Conservation (phyloP, 1,140 invertebrate species). For the Grapholita molesta region DNA sequence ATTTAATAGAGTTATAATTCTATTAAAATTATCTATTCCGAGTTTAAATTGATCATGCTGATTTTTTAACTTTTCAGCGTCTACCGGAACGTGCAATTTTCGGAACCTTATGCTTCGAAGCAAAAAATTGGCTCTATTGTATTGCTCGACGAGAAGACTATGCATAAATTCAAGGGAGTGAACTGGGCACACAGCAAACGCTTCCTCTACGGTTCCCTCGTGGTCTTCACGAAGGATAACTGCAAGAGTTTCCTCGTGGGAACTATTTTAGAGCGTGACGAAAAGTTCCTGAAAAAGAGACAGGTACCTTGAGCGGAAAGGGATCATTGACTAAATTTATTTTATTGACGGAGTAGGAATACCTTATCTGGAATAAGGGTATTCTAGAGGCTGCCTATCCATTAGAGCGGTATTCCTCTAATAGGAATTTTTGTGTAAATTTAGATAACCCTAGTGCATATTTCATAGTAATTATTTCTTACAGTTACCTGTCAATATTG, state of each 20-base stretch:
- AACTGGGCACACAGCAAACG: slow-evolving; percentile 72
- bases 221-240: slow-evolving; percentile 84
- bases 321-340: too few relatives aligned
- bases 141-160: slow-evolving; percentile 46
- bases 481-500: slow-evolving; percentile 73
- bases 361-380: too few relatives aligned
- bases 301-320: slow-evolving; percentile 53
- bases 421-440: too few relatives aligned
- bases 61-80: slow-evolving; percentile 39
- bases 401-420: too few relatives aligned
- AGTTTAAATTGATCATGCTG: too few relatives aligned
- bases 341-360: too few relatives aligned
- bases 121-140: slow-evolving; percentile 43
- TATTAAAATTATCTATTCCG: too few relatives aligned
- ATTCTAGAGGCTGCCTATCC: too few relatives aligned
- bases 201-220: slow-evolving; percentile 85
- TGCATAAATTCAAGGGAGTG: slow-evolving; percentile 39
- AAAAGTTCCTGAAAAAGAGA: slow-evolving; percentile 66
- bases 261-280: slow-evolving; percentile 80
- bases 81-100: slow-evolving; percentile 47
- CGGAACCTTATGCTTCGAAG: slow-evolving; percentile 44
- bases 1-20: too few relatives aligned
- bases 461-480: slow-evolving; percentile 25
- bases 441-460: slow-evolving; percentile 48
- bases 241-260: slow-evolving; percentile 84